Evolutionary conservation across 2,888 invertebrate genomes (phyloP), one percentile per base, ranked within the genome.

Genomic region (Syrphus vitripennis): DNA sequence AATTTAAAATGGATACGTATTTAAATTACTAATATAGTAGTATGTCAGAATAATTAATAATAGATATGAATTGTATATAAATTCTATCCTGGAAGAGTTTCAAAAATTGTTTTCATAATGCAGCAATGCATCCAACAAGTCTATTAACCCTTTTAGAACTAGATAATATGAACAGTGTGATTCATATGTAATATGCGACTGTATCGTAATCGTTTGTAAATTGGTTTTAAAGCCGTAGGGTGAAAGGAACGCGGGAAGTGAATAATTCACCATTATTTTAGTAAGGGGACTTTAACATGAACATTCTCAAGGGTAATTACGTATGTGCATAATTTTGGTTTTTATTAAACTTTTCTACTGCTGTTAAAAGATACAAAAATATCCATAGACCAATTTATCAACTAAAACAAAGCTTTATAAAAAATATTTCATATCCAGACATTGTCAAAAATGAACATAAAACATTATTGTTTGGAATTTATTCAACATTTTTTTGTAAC

Each of bases 1-100:
- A 61, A 80, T 75, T 74, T 37, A 57, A 67, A 69, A 69, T 42
- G 75, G 50, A 80, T 80, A 69, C 61, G 21, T 65, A 57, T 72
- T 16, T 65, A 26, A 45, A 31, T 45, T 65, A 34, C 14, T 59
- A 26, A 2, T 40, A 45, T 65, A 31, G 45, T 26, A 65, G 45
- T 26, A 65, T 65, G 65, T 19, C 45, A 45, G 65, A 65, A 29
- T 45, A 65, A 65, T 45, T 45, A 45, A 16, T 29, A 63, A 16
- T 19, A 42, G n/a, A n/a, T n/a, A n/a, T 29, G 12, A 34, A 10
- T 3, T 34, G 3, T 59, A 24, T 57, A 19, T n/a, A 24, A 37
- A 37, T 7, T 37, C n/a, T 29, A 16, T 31, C 9, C 16, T 16
- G 48, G 7, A 37, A 37, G 21, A 59, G 37, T 9, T 37, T 34